A percentile compares a stretch with the other conserved stretches of the same genome.
Evolutionary conservation across 2,113 vertebrate species (phyloP).

Genomic region (Panthera leo): DNA sequence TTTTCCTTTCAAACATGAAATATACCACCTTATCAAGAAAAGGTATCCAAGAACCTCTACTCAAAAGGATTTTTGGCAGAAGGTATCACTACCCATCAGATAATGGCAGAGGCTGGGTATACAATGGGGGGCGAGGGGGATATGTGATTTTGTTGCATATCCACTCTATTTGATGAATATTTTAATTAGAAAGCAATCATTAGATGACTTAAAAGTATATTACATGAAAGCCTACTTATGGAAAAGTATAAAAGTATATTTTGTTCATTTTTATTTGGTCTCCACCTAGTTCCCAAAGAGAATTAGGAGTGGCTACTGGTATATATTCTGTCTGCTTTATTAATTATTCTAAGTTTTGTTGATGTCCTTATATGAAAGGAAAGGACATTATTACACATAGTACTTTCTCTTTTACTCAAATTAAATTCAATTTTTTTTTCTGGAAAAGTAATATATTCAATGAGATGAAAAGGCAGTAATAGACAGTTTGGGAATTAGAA

Average conservation of each 20-base stretch:
- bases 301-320: background rate
- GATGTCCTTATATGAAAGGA: background rate
- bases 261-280: background rate
- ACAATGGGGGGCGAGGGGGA: accelerated
- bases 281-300: background rate
- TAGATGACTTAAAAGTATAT: background rate
- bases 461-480: background rate
- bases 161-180: background rate
- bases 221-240: background rate
- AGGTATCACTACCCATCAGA: background rate
- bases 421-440: background rate
- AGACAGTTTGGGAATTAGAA: background rate
- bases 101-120: background rate
- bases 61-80: background rate
- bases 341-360: constrained; percentile 4
- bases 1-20: background rate
- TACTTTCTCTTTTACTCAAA: background rate
- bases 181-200: background rate
- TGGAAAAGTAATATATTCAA: background rate
- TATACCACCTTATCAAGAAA: background rate
- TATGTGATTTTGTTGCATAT: background rate
- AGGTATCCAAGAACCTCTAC: background rate
- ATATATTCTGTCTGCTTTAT: background rate
- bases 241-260: background rate
- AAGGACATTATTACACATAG: background rate